phyloP scores from a whole-genome alignment of 2,888 invertebrate genomes.

The Ochropleura leucogaster region DNA sequence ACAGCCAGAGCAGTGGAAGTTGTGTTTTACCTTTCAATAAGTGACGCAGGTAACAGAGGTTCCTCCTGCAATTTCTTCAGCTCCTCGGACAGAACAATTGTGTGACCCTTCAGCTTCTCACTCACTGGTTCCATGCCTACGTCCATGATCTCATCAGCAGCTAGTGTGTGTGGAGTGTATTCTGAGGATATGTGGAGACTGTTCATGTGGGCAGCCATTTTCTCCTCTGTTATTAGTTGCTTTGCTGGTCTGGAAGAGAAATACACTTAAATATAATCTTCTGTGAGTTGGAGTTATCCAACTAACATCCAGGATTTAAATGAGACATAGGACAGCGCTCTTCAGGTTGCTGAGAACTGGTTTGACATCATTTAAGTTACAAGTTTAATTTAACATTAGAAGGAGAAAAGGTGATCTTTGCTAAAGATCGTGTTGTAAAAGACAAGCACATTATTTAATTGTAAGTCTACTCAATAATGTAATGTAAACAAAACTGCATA shows the following conservation, averaged over 20 bases:
- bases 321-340: neutral
- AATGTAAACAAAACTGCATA: neutral
- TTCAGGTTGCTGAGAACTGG: too few relatives aligned
- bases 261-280: neutral
- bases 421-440: neutral
- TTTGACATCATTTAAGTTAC: neutral
- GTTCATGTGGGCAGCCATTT: slow-evolving; percentile 95
- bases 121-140: slow-evolving; percentile 74
- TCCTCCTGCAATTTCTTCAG: slow-evolving; percentile 92
- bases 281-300: neutral
- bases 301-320: neutral
- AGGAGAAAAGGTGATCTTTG: neutral
- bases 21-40: slow-evolving; percentile 88
- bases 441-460: neutral
- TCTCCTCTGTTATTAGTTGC: slow-evolving; percentile 95
- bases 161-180: slow-evolving; percentile 78
- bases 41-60: slow-evolving; percentile 92
- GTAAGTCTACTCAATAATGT: neutral
- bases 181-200: slow-evolving; percentile 93
- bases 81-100: slow-evolving; percentile 93
- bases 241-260: slow-evolving; percentile 90
- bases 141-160: slow-evolving; percentile 80
- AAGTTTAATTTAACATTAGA: neutral
- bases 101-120: slow-evolving; percentile 87
- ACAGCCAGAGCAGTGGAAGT: too few relatives aligned